Conservation (phyloP, 2,113 vertebrate genomes). For the Zootoca vivipara region DNA sequence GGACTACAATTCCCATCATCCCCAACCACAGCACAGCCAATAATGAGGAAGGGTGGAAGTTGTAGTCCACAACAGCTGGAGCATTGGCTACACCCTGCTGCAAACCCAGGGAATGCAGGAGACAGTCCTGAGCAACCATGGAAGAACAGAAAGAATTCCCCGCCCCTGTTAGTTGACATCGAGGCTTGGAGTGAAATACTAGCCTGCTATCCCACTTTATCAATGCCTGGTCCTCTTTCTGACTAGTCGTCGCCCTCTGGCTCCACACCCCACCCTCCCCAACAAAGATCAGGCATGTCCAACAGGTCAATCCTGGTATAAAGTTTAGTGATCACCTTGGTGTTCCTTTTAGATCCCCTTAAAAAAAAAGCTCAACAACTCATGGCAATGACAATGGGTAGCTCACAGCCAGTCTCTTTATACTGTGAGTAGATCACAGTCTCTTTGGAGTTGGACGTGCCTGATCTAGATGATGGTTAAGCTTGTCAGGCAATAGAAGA, state of each 20-base stretch:
- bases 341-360: no score
- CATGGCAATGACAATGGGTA: no score
- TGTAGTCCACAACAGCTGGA: background rate
- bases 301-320: no score
- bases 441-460: no score
- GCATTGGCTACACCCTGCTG: background rate
- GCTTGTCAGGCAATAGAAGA: constrained; percentile 26
- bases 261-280: background rate
- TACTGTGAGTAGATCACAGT: no score
- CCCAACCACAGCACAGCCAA: background rate
- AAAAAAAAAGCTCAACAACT: no score
- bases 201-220: constrained; percentile 27
- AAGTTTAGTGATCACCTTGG: no score
- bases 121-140: constrained; percentile 8
- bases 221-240: constrained; percentile 39
- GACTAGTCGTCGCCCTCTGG: background rate
- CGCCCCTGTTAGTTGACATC: background rate
- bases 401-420: no score
- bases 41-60: background rate
- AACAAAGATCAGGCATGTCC: background rate
- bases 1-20: background rate
- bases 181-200: constrained; percentile 46
- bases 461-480: constrained; percentile 8
- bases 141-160: background rate
- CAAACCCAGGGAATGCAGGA: constrained; percentile 11